Conservation (phyloP, 37 sponge, comb jelly and placozoan genomes). For the Aphrocallistes beatrix region DNA sequence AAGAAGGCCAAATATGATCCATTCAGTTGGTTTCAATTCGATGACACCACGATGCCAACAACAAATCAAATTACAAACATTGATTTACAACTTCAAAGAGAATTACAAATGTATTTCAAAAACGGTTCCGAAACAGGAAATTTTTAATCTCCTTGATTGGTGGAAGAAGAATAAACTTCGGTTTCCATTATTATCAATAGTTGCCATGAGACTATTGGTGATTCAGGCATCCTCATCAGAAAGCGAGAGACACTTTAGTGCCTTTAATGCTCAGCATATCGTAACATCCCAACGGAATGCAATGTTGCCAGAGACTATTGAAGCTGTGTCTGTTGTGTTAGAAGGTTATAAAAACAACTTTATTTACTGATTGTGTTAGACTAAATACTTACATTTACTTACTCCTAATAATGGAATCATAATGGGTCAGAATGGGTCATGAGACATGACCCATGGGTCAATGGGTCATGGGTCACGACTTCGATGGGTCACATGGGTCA, state of each 20-base stretch:
- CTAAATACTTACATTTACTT: too few species aligned
- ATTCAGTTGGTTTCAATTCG: not conserved
- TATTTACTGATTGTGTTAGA: too few species aligned
- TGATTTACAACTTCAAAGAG: not conserved
- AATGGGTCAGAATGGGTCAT: too few species aligned
- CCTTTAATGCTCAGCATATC: not conserved
- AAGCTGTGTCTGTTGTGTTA: too few species aligned
- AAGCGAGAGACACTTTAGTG: slow-evolving; percentile 17
- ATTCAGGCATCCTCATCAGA: slow-evolving; percentile 11
- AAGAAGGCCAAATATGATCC: slow-evolving; percentile 1
- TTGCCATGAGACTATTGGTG: not conserved
- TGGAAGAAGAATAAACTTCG: not conserved
- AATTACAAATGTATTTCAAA: not conserved
- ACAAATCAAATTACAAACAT: not conserved
- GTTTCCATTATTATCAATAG: not conserved
- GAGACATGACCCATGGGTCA: too few species aligned
- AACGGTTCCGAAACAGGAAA: not conserved
- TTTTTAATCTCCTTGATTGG: not conserved
- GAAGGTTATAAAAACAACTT: too few species aligned
- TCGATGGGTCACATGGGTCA: too few species aligned
- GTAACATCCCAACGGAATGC: not conserved
- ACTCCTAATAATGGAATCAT: too few species aligned
- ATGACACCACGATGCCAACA: not conserved
- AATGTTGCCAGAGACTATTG: too few species aligned
- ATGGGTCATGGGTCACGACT: too few species aligned